phyloP scores from a whole-genome alignment of 37 sponge, comb jelly and placozoan genomes.

The Chondrosia reniformis region DNA sequence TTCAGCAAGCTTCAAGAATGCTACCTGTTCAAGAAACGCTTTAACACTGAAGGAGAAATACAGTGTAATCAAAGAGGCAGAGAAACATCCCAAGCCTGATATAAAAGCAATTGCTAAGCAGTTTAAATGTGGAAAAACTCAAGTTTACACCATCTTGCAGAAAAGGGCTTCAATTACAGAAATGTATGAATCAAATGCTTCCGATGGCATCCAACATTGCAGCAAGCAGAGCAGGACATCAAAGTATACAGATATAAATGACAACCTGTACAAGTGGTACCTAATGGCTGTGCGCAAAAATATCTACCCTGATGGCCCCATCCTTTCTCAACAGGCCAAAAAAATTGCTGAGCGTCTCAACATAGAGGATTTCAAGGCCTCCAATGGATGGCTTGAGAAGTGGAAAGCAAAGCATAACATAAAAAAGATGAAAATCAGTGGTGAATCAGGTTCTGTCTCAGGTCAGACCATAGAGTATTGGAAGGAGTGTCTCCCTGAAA shows the following conservation, averaged over 20 bases:
- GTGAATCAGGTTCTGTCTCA: slow-evolving; percentile 53
- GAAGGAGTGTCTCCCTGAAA: slow-evolving; percentile 60
- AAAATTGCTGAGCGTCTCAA: slow-evolving; percentile 31
- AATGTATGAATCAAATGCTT: slow-evolving; percentile 39
- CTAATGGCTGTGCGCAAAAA: slow-evolving; percentile 26
- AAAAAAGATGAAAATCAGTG: slow-evolving; percentile 53
- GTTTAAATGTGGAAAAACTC: slow-evolving; percentile 11
- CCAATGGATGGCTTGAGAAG: slow-evolving; percentile 50
- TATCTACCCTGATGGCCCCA: slow-evolving; percentile 43
- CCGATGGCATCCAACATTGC: slow-evolving; percentile 1
- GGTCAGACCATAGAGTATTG: slow-evolving; percentile 42
- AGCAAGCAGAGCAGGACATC: slow-evolving; percentile 30
- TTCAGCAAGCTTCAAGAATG: slow-evolving; percentile 8
- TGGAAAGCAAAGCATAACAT: slow-evolving; percentile 61
- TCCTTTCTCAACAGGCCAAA: slow-evolving; percentile 32
- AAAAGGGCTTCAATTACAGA: slow-evolving; percentile 27
- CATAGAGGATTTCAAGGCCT: slow-evolving; percentile 35
- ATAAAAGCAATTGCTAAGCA: slow-evolving; percentile 1
- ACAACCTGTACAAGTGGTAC: slow-evolving; percentile 47
- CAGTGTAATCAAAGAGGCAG: slow-evolving; percentile 14
- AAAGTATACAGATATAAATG: slow-evolving; percentile 35
- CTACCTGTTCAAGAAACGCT: slow-evolving; percentile 2
- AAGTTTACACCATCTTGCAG: slow-evolving; percentile 28
- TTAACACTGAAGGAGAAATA: slow-evolving; percentile 6
- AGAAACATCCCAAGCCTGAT: slow-evolving; percentile 11